Base-by-base conservation (phyloP, 1,140 invertebrate genomes). In the Bombus ignitus region DNA sequence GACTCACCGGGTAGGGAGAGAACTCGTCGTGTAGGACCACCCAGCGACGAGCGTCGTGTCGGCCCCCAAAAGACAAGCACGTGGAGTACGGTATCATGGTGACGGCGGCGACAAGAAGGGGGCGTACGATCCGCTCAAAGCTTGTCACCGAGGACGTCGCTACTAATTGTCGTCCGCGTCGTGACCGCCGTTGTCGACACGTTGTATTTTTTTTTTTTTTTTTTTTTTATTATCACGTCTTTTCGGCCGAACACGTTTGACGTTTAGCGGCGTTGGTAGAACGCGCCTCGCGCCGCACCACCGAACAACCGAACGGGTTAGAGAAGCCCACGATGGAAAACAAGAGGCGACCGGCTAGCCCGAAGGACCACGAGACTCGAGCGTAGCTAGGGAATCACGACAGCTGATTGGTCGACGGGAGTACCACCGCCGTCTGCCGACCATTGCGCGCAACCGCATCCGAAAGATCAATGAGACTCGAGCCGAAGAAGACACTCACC, bases 41-140 rank as follows among this genome's bases (percentile, higher is more conserved):
- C 91, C 90, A 92, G 35, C 82, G 87, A 75, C 89, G 92, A 77
- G 89, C 85, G 77, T 88, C 88, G 81, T 90, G 86, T 85, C 87
- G 73, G 65, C 89, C 78, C 71, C 92, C 81, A 57, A 88, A 89
- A 84, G 87, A 91, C 85, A 92, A 86, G 76, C 92, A 92, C 90
- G 91, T 92, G 90, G 90, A 89, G 87, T 91, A 92, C 68, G 92
- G 91, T 71, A 92, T 92, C 92, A 92, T 92, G 76, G 75, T 87
- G 87, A 82, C 81, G 77, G 72, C 47, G 76, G 47, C 71, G 80
- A 72, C 72, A 78, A 77, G 85, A 83, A 77, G 85, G 85, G 85
- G 85, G 83, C 66, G 87, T 75, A 71, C 37, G 42, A 65, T 76
- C 80, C 74, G 73, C 75, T 74, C 53, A 15, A 73, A 42, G 42